These are phyloP conservation scores for Anagrus nilaparvatae DNA, from an alignment of 1,140 invertebrate genomes.

Conservation along the genomic window DNA sequence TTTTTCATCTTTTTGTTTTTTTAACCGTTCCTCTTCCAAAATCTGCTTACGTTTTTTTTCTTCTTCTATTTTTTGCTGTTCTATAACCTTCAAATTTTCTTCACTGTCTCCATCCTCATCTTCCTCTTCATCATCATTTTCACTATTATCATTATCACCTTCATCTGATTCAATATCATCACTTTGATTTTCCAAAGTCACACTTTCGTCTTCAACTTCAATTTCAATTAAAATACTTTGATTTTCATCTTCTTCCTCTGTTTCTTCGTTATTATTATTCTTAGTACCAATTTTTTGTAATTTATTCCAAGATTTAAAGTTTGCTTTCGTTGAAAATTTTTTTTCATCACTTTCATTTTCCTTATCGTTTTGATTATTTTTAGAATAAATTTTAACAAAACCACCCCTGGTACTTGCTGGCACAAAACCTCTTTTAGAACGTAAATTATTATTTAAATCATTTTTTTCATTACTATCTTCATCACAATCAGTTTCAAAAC, in stretches of 20 bases:
- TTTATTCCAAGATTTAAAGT: constrained; percentile 1
- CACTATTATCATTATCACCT: constrained; percentile 2
- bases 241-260: constrained; percentile 8
- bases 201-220: constrained; percentile 15
- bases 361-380: not conserved
- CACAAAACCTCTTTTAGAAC: constrained; percentile 22
- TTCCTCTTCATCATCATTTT: constrained; percentile 14
- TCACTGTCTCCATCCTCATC: constrained; percentile 4
- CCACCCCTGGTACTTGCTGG: constrained; percentile 16
- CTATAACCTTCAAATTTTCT: too few species aligned
- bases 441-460: too few species aligned
- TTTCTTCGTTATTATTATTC: constrained; percentile 2
- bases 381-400: constrained; percentile 20
- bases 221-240: constrained; percentile 9
- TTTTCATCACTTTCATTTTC: constrained; percentile 2
- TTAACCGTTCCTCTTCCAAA: not conserved
- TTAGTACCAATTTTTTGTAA: not conserved
- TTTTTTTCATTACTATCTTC: too few species aligned
- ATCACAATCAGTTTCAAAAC: too few species aligned
- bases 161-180: constrained; percentile 12
- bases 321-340: constrained; percentile 1
- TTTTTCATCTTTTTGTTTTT: not conserved
- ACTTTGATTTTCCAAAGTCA: constrained; percentile 12
- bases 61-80: not conserved
- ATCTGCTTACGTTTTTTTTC: too few species aligned